A percentile compares a stretch with the other conserved stretches of the same genome.
Evolutionary conservation across 2,888 invertebrate genomes (phyloP).

Genomic region (Neoscelio sp.): DNA sequence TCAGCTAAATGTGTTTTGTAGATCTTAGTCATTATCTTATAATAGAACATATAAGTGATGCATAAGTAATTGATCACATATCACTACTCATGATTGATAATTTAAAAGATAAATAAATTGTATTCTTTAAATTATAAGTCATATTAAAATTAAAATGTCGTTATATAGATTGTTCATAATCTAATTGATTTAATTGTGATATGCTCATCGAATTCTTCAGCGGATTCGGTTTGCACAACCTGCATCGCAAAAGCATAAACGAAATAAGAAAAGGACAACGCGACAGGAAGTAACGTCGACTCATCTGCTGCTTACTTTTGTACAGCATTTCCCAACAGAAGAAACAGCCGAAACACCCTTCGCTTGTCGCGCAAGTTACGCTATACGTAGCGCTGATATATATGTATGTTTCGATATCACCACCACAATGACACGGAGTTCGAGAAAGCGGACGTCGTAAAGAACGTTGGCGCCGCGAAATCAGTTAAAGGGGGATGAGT

Average conservation of each 20-base stretch:
- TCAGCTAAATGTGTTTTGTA: too few relatives aligned
- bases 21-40: too few relatives aligned
- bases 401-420: conserved; percentile 57
- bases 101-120: too few relatives aligned
- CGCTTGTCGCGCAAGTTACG: conserved; percentile 28
- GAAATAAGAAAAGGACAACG: conserved; percentile 74
- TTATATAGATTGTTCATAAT: too few relatives aligned
- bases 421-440: conserved; percentile 45
- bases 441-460: conserved; percentile 76
- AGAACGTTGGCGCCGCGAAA: conserved; percentile 80
- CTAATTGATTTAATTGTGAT: too few relatives aligned
- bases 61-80: too few relatives aligned
- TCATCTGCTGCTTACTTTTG: conserved; percentile 49
- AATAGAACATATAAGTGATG: too few relatives aligned
- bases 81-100: too few relatives aligned
- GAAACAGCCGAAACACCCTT: conserved; percentile 59
- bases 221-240: too few relatives aligned
- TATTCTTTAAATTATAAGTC: too few relatives aligned
- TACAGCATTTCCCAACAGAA: conserved; percentile 60
- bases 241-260: conserved; percentile 20
- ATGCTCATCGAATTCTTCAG: too few relatives aligned
- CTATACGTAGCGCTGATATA: conserved; percentile 7
- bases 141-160: too few relatives aligned
- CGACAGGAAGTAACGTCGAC: conserved; percentile 65
- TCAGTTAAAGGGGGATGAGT: conserved; percentile 76